A percentile compares a stretch with the other conserved stretches of the same genome.
Conservation (phyloP, 2,113 vertebrate genomes). For the Festucalex cinctus region DNA sequence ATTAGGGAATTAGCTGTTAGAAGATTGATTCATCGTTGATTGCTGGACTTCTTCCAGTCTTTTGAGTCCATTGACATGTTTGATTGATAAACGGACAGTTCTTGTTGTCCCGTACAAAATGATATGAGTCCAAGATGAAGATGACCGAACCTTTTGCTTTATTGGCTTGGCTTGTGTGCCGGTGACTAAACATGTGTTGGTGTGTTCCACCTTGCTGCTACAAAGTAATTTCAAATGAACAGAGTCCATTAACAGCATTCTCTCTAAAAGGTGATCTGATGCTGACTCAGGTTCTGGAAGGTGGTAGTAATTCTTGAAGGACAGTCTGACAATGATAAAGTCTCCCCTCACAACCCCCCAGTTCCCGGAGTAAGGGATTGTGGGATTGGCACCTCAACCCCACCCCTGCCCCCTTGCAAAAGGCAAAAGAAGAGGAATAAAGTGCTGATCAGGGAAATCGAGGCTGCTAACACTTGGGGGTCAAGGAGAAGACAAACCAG, state of each 20-base stretch:
- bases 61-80: constrained; percentile 28
- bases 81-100: constrained; percentile 25
- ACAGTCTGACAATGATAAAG: constrained; percentile 29
- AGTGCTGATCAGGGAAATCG: constrained; percentile 53
- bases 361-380: constrained; percentile 40
- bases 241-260: constrained; percentile 47
- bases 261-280: constrained; percentile 32
- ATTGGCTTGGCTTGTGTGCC: constrained; percentile 14
- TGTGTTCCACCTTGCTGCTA: constrained; percentile 10
- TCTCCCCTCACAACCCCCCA: constrained; percentile 7
- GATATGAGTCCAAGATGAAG: constrained; percentile 4
- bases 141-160: constrained; percentile 8
- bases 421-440: constrained; percentile 28
- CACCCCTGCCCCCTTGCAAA: constrained; percentile 30
- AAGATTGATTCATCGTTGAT: constrained; percentile 20
- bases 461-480: constrained; percentile 24
- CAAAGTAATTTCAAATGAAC: constrained; percentile 46
- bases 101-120: constrained; percentile 20
- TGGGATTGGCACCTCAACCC: constrained; percentile 42
- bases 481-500: constrained; percentile 52
- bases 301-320: constrained; percentile 49
- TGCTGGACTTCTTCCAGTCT: constrained; percentile 8
- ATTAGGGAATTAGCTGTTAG: constrained; percentile 27
- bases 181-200: not conserved
- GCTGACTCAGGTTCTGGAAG: constrained; percentile 52